Evolutionary conservation across 1,140 invertebrate species (phyloP), one percentile per base, ranked within the genome.

Genomic region (Aricia agestis): DNA sequence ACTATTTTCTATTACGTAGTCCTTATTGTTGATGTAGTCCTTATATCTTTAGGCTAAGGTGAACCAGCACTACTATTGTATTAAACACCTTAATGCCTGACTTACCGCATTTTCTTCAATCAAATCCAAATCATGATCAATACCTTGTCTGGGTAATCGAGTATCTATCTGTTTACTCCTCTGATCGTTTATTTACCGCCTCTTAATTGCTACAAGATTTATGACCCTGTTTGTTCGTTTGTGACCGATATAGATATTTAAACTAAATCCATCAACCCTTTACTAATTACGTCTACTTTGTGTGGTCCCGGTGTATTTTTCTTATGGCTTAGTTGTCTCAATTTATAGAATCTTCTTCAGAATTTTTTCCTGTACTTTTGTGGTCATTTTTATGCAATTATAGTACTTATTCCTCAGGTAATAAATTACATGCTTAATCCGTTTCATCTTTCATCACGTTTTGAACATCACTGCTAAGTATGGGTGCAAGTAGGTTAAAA

Each of bases 141-240:
- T 9, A 36, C 5, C 36, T 36, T 36, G 36, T 36, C 36, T 36
- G 6, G 36, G 9, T 36, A 36, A 36, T 36, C 36, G 36, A 36
- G 36, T 36, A 9, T 25, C 25, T 36, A 36, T n/a, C 5, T 18
- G 19, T 52, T 11, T 52, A 13, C 45, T 13, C 18, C 59, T 19
- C 18, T 11, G 59, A 63, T 63, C 58, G 58, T 59, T 63, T 19
- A 63, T 63, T 19, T 63, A 63, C 59, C 59, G 7, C 59, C 19
- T 17, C 19, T 25, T 63, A 63, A 63, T 63, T 63, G 59, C 59
- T 17, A 18, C 59, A 18, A 19, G 59, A 63, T 63, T 63, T 63
- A 63, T 25, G 10, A 63, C 19, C 19, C 19, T 1, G 4, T 63
- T 63, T 9, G 59, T 63, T 11, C 59, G 18, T 63, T 63, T 63